Evolutionary conservation across 2,888 invertebrate species (phyloP).

Genomic region (Drosophila diplacantha): DNA sequence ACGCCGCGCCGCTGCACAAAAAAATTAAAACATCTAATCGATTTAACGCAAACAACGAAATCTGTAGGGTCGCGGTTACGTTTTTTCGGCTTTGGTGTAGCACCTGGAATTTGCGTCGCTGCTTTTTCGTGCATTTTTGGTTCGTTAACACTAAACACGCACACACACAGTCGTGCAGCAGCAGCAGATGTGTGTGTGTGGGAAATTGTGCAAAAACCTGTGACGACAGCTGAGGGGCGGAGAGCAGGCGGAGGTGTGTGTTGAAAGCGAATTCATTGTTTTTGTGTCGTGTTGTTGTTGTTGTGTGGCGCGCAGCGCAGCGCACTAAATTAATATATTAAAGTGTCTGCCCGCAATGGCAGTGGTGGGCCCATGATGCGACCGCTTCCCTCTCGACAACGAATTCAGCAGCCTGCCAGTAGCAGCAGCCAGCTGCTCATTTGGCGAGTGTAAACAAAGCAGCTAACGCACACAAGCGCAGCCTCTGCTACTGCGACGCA

Average conservation of each 20-base stretch:
- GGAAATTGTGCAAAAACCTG: slow-evolving; percentile 69
- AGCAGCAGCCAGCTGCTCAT: slow-evolving; percentile 59
- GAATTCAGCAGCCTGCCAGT: slow-evolving; percentile 43
- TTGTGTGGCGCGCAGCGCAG: slow-evolving; percentile 5
- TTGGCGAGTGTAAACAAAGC: slow-evolving; percentile 67
- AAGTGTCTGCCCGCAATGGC: slow-evolving; percentile 24
- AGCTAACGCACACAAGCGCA: slow-evolving; percentile 23
- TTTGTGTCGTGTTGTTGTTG: slow-evolving; percentile 26
- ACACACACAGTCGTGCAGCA: slow-evolving; percentile 18
- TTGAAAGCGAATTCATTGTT: slow-evolving; percentile 43
- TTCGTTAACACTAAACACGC: slow-evolving; percentile 24
- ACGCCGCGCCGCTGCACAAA: slow-evolving; percentile 7
- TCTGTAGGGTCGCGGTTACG: background rate
- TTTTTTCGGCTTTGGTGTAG: slow-evolving; percentile 1
- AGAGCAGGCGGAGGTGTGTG: slow-evolving; percentile 28
- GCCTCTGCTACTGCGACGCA: slow-evolving; percentile 11
- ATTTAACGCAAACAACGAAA: slow-evolving; percentile 7
- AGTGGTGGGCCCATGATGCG: slow-evolving; percentile 22
- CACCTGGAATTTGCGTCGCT: slow-evolving; percentile 17
- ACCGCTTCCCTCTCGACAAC: slow-evolving; percentile 24
- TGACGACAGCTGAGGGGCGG: slow-evolving; percentile 58
- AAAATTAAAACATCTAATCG: slow-evolving; percentile 2
- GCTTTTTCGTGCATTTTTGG: slow-evolving; percentile 33
- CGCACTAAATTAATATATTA: slow-evolving; percentile 67
- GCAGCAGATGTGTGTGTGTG: slow-evolving; percentile 40